Conservation (phyloP, 2,113 vertebrate species). For the Maccullochella peelii region DNA sequence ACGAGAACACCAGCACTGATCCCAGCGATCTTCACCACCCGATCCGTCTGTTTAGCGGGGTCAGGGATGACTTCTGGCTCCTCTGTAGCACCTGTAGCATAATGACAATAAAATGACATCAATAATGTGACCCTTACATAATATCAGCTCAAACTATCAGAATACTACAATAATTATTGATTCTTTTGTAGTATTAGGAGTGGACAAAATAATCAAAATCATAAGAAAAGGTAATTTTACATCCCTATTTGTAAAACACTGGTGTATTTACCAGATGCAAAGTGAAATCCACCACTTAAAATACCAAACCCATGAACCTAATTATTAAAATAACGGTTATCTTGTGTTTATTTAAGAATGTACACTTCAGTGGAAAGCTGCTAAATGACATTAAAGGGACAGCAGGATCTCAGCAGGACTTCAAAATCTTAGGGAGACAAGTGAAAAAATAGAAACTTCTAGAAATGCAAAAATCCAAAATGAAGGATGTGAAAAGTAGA, state of each 20-base stretch:
- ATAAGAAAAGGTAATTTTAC: neutral
- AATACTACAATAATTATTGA: neutral
- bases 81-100: conserved; percentile 92
- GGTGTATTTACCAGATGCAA: neutral
- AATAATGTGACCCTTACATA: neutral
- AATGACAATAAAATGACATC: conserved; percentile 16
- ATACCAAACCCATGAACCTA: too few species aligned
- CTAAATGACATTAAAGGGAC: neutral
- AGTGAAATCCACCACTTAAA: neutral
- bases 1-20: conserved; percentile 96
- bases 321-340: neutral
- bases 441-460: neutral
- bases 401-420: neutral
- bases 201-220: neutral
- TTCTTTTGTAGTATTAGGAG: neutral
- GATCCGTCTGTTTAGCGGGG: conserved; percentile 95
- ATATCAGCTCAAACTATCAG: too few species aligned
- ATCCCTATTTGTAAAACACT: neutral
- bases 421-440: neutral
- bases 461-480: neutral
- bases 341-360: neutral
- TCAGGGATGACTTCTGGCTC: conserved; percentile 98
- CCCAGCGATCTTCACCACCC: conserved; percentile 98
- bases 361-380: neutral
- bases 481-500: neutral